These are phyloP conservation scores for Aporrectodea caliginosa DNA, from an alignment of 1,140 invertebrate genomes.

Conservation along the genomic window DNA sequence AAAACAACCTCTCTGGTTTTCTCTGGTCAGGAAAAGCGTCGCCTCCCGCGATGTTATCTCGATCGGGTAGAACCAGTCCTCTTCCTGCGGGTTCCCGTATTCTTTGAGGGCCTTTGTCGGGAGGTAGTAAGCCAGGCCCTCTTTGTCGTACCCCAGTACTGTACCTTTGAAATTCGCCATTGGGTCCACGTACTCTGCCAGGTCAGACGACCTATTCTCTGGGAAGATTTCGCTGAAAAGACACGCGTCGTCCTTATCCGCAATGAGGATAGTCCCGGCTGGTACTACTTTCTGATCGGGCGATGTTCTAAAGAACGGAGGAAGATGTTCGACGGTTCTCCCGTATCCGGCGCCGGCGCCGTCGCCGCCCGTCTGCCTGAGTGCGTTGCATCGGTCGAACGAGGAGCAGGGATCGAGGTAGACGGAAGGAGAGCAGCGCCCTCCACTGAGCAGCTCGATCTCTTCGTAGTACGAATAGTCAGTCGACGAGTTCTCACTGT, in stretches of 20 bases:
- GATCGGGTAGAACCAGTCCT: conserved; percentile 32
- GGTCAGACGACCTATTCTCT: neutral
- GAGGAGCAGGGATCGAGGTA: neutral
- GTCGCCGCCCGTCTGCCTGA: neutral
- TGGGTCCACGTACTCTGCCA: neutral
- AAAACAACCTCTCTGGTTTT: conserved; percentile 32
- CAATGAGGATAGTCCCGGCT: conserved; percentile 12
- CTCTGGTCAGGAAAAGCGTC: conserved; percentile 26
- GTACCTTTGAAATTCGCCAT: conserved; percentile 5
- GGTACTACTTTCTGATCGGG: conserved; percentile 18
- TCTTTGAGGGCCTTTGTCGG: conserved; percentile 8
- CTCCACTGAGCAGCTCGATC: conserved; percentile 25
- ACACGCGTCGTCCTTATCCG: conserved; percentile 5
- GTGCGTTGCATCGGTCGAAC: neutral
- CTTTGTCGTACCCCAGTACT: conserved; percentile 19
- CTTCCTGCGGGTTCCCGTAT: conserved; percentile 30
- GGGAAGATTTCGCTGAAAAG: neutral
- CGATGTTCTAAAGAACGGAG: no score
- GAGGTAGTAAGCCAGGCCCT: conserved; percentile 27
- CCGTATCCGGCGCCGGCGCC: neutral
- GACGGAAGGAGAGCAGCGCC: neutral
- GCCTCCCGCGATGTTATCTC: conserved; percentile 23
- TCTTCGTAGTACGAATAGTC: conserved; percentile 33
- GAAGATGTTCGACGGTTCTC: no score
- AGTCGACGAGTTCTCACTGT: neutral